Conservation (phyloP, 1,140 invertebrate species). For the Temnothorax curvispinosus region DNA sequence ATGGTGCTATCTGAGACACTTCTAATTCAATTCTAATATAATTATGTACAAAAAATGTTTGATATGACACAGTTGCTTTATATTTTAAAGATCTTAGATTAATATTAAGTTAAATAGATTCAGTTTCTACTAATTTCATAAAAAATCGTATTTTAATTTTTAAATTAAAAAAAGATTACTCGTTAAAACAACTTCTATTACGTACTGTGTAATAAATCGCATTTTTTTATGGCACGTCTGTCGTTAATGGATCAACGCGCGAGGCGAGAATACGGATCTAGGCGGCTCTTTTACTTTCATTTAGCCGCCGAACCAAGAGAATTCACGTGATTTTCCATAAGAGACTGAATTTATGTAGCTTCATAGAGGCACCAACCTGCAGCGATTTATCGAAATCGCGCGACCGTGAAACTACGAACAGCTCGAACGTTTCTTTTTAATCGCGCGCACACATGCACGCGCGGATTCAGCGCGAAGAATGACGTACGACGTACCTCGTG, state of each 20-base stretch:
- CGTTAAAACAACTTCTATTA: not conserved
- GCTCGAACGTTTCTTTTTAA: slow-evolving; percentile 72
- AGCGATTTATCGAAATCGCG: slow-evolving; percentile 69
- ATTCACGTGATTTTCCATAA: slow-evolving; percentile 32
- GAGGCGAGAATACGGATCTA: not conserved
- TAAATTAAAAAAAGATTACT: not conserved
- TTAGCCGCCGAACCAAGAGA: not conserved
- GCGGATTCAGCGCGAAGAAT: not conserved
- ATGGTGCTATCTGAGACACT: not conserved
- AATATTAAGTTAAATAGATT: not conserved
- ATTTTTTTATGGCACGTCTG: not conserved
- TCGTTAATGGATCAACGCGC: slow-evolving; percentile 19
- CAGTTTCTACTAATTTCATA: not conserved
- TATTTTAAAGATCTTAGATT: not conserved
- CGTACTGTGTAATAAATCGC: not conserved
- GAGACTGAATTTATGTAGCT: slow-evolving; percentile 49
- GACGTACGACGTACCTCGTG: not conserved
- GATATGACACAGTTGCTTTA: not conserved
- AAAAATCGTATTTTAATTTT: not conserved
- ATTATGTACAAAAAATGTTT: not conserved
- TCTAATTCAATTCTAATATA: not conserved
- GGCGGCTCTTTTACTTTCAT: slow-evolving; percentile 51
- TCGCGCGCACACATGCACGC: slow-evolving; percentile 39
- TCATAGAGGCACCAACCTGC: slow-evolving; percentile 26
- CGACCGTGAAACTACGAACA: slow-evolving; percentile 71